Percentiles rank a stretch among this genome's conserved stretches.
These are phyloP conservation scores for Acronicta alni DNA, from an alignment of 2,888 invertebrate species.

Conservation along the genomic window DNA sequence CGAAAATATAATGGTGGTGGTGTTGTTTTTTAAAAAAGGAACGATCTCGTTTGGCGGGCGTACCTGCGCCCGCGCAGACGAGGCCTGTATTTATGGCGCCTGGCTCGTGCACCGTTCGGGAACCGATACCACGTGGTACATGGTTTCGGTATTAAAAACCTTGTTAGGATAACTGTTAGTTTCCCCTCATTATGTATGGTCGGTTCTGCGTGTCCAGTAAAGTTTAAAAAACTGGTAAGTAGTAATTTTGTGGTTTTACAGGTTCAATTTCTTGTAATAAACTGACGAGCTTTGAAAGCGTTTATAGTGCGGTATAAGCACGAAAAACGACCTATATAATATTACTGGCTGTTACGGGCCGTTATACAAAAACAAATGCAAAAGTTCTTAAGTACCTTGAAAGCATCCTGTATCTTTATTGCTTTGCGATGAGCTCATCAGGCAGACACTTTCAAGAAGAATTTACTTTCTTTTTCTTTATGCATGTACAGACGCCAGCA, in stretches of 20 bases:
- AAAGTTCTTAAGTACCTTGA: too few species aligned
- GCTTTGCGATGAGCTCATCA: conserved; percentile 3
- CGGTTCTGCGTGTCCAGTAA: conserved; percentile 30
- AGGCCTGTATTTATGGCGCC: conserved; percentile 89
- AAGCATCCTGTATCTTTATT: background rate
- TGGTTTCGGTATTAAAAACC: conserved; percentile 76
- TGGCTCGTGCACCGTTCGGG: conserved; percentile 73
- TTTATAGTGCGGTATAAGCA: too few species aligned
- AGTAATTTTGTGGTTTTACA: conserved; percentile 34
- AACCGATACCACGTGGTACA: conserved; percentile 80
- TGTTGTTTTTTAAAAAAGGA: conserved; percentile 79
- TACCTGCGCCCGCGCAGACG: conserved; percentile 87
- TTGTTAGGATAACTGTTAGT: conserved; percentile 85
- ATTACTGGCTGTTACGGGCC: too few species aligned
- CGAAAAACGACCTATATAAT: too few species aligned
- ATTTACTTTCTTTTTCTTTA: background rate
- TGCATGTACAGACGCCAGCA: too few species aligned
- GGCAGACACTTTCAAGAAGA: background rate
- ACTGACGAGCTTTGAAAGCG: too few species aligned
- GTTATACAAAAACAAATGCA: too few species aligned
- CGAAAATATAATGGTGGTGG: conserved; percentile 53
- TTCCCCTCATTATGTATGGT: conserved; percentile 75
- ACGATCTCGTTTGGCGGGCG: conserved; percentile 88
- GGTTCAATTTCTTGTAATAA: background rate
- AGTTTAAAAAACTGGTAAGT: conserved; percentile 28